These are phyloP conservation scores for Anarhynchus alexandrinus DNA, from an alignment of 2,113 vertebrate species.

Conservation along the genomic window DNA sequence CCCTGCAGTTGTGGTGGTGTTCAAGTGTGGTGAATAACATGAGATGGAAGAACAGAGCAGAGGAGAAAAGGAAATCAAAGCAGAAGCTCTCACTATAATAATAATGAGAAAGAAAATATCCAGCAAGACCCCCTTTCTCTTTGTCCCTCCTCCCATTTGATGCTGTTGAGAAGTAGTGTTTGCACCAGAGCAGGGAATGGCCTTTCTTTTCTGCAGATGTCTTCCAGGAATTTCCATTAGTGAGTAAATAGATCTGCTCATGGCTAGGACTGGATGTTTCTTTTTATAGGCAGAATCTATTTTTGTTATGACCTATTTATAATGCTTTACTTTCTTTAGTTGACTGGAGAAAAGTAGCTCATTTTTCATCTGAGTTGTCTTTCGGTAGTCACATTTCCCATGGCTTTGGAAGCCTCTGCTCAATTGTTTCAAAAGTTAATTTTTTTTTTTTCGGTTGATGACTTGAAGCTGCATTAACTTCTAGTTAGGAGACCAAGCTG, in stretches of 20 bases:
- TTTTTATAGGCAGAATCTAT: slow-evolving; percentile 42
- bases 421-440: not conserved
- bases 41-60: not conserved
- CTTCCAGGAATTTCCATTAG: slow-evolving; percentile 23
- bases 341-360: not conserved
- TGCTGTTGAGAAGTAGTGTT: not conserved
- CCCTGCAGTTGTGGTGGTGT: not conserved
- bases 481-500: not conserved
- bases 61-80: not conserved
- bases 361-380: not conserved
- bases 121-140: not conserved
- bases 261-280: not conserved
- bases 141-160: not conserved
- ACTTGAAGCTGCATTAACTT: not conserved
- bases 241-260: not conserved
- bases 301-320: slow-evolving; percentile 31
- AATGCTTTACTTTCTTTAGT: slow-evolving; percentile 4
- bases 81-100: not conserved
- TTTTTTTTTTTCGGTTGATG: not conserved
- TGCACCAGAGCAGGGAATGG: not conserved
- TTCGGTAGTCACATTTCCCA: not conserved
- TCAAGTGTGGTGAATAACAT: not conserved
- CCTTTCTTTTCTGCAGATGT: not conserved
- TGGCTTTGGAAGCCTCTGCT: not conserved
- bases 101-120: not conserved